Percentiles rank a stretch among this genome's conserved stretches.
Conservation (phyloP, 1,140 invertebrate genomes). For the Neocloeon triangulifer region DNA sequence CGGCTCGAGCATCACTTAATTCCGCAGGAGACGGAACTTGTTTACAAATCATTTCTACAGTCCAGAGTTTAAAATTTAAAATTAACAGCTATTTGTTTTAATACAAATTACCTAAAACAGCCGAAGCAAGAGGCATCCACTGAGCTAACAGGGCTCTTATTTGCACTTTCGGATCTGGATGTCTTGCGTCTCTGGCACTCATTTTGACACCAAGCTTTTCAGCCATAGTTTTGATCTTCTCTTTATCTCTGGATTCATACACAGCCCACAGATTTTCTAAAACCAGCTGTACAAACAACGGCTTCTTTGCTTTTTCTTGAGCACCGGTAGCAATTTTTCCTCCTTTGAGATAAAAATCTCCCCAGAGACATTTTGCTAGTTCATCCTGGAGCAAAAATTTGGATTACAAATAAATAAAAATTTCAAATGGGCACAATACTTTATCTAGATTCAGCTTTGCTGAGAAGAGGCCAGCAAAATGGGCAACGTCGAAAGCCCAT, state of each 20-base stretch:
- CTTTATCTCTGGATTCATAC: constrained; percentile 71
- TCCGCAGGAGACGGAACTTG: constrained; percentile 60
- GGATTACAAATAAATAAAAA: too few species aligned
- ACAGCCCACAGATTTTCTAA: constrained; percentile 85
- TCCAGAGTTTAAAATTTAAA: constrained; percentile 7
- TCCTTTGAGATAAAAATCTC: constrained; percentile 82
- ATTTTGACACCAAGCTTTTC: constrained; percentile 63
- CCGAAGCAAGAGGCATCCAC: constrained; percentile 70
- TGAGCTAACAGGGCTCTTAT: constrained; percentile 61
- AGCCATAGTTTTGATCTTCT: constrained; percentile 56
- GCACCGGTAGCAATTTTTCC: constrained; percentile 79
- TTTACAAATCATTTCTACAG: constrained; percentile 49
- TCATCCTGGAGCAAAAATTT: constrained; percentile 33
- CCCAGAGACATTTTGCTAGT: constrained; percentile 71
- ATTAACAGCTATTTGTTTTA: constrained; percentile 1
- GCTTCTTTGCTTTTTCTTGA: constrained; percentile 83
- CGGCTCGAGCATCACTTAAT: constrained; percentile 52
- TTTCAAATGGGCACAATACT: too few species aligned
- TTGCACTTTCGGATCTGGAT: constrained; percentile 52
- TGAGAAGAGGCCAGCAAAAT: constrained; percentile 75
- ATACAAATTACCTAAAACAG: constrained; percentile 35
- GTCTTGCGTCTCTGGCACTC: constrained; percentile 46
- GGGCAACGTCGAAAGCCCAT: constrained; percentile 52
- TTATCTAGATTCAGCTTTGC: constrained; percentile 47
- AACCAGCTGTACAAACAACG: constrained; percentile 87